Conservation (phyloP, 2,888 invertebrate species). For the Erebia aethiops region DNA sequence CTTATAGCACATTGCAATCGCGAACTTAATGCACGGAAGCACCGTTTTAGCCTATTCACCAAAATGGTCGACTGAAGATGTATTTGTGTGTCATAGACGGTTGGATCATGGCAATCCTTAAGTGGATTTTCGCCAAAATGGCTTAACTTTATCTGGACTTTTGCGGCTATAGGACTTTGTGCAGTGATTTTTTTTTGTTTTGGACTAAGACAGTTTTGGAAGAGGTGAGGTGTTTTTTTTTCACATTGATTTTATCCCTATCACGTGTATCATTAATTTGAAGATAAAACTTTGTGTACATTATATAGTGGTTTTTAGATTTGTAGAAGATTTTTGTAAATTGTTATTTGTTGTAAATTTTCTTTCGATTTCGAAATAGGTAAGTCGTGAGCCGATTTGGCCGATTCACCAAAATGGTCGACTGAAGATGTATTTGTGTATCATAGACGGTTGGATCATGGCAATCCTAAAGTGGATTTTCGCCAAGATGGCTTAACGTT, state of each 20-base stretch:
- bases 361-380: too few relatives aligned
- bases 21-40: constrained; percentile 37
- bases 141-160: constrained; percentile 54
- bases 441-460: constrained; percentile 57
- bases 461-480: constrained; percentile 58
- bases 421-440: constrained; percentile 60
- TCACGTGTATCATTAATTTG: too few relatives aligned
- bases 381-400: too few relatives aligned
- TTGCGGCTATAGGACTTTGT: constrained; percentile 50
- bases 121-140: constrained; percentile 75
- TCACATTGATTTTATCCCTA: too few relatives aligned
- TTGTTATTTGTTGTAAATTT: too few relatives aligned
- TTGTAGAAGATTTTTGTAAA: too few relatives aligned
- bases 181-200: constrained; percentile 39
- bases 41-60: constrained; percentile 1
- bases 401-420: constrained; percentile 64
- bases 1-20: constrained; percentile 38
- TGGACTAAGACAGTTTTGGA: constrained; percentile 47
- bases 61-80: constrained; percentile 58
- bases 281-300: too few relatives aligned
- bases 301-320: too few relatives aligned
- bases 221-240: constrained; percentile 60
- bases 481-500: constrained; percentile 78
- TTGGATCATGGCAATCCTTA: constrained; percentile 50
- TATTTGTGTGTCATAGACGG: constrained; percentile 60